These are phyloP conservation scores for Tetragnatha versicolor DNA, from an alignment of 1,140 invertebrate species.

Conservation along the genomic window DNA sequence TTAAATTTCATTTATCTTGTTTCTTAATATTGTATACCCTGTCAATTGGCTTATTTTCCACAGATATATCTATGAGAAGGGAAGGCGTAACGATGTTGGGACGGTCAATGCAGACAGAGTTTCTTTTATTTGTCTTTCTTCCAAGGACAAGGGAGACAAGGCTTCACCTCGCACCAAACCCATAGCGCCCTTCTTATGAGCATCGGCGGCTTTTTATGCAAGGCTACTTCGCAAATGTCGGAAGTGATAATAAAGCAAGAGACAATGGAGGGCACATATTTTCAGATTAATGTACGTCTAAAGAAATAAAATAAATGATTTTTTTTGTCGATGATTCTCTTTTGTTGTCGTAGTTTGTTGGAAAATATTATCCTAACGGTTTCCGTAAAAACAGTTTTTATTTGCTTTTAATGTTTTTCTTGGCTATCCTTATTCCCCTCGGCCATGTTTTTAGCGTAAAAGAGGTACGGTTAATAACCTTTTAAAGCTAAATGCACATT, in stretches of 20 bases:
- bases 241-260: slow-evolving; percentile 30
- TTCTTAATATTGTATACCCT: too few species aligned
- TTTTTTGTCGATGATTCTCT: slow-evolving; percentile 19
- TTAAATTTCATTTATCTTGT: too few species aligned
- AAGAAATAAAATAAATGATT: slow-evolving; percentile 31
- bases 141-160: slow-evolving; percentile 34
- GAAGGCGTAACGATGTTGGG: background rate
- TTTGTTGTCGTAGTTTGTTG: background rate
- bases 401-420: too few species aligned
- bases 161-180: slow-evolving; percentile 41
- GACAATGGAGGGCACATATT: slow-evolving; percentile 29
- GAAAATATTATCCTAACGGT: background rate
- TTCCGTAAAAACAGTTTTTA: background rate
- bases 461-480: too few species aligned
- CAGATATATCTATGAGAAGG: background rate
- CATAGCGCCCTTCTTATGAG: slow-evolving; percentile 38
- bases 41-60: background rate
- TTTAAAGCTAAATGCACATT: too few species aligned
- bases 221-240: slow-evolving; percentile 9
- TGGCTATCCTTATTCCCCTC: too few species aligned
- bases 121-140: slow-evolving; percentile 37
- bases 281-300: slow-evolving; percentile 28
- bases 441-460: too few species aligned
- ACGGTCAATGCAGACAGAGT: slow-evolving; percentile 9
- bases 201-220: slow-evolving; percentile 40